These are phyloP conservation scores for Eupithecia subumbrata DNA, from an alignment of 2,888 invertebrate genomes.

Conservation along the genomic window DNA sequence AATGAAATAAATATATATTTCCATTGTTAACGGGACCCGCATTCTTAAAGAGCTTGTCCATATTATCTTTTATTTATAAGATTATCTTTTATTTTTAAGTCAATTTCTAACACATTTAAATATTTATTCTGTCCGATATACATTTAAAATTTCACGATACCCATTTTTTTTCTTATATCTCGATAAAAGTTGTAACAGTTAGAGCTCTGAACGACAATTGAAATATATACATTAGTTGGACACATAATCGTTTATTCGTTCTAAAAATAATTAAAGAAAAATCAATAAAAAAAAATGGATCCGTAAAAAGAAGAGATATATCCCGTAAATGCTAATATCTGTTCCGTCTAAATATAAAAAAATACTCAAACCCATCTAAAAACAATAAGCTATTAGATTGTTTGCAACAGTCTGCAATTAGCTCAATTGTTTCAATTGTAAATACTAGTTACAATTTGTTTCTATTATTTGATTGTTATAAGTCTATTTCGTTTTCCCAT, in stretches of 20 bases:
- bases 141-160: not conserved
- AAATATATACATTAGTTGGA: not conserved
- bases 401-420: too few relatives aligned
- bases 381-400: not conserved
- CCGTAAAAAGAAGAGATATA: not conserved
- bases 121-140: not conserved
- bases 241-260: not conserved
- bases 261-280: not conserved
- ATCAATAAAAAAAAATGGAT: not conserved
- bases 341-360: not conserved
- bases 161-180: not conserved
- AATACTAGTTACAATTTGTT: too few relatives aligned
- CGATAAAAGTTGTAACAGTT: too few relatives aligned
- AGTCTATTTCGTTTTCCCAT: not conserved
- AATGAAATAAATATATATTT: not conserved
- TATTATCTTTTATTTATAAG: not conserved
- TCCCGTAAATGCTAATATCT: not conserved
- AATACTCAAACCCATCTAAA: not conserved
- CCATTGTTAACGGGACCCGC: not conserved
- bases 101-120: not conserved
- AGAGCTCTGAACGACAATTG: not conserved
- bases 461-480: too few relatives aligned
- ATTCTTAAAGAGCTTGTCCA: not conserved
- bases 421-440: too few relatives aligned
- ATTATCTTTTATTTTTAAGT: not conserved